Base-by-base conservation (phyloP, 2,888 invertebrate genomes). In the Andrena trimmerana region DNA sequence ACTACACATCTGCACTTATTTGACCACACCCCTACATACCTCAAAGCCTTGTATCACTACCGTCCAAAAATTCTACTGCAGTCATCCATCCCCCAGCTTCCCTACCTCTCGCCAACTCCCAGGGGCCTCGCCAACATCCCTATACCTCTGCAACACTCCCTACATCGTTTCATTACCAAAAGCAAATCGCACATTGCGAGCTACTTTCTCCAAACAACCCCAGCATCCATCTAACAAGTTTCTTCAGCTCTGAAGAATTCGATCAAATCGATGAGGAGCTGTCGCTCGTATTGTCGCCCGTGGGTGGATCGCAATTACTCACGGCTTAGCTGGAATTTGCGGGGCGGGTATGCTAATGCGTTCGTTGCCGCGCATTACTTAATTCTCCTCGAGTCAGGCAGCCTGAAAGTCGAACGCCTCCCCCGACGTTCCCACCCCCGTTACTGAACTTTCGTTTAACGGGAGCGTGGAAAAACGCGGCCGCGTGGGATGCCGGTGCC, bases 401-500 rank as follows among this genome's bases (percentile, higher is more conserved):
- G n/a, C 29, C 10, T 6, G 36, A 13, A 33, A 42, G 33, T 54
- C 29, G 5, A 60, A 65, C 48, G 42, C 52, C 66, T 42, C 57
- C 52, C 24, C 16, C 10, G 20, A 20, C 20, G 48, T 24, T n/a
- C 59, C 27, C 16, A 3, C 1, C 24, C 29, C 42, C 20, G 69
- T 81, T 65, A 69, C 74, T 67, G 62, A 70, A 69, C 42, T 70
- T 81, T 59, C 73, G 60, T 73, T 73, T 60, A 65, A 33, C 72
- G 54, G 48, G 36, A 27, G 42, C 13, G 50, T 13, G 52, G n/a
- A 42, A 16, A 42, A 42, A 42, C 5, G 24, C 10, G 10, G 70
- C 62, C 48, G 66, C 71, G 62, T 29, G 36, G 31, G 62, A 63
- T 42, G 4, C 8, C 62, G 33, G 31, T 20, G 33, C 62, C 16